A percentile compares a stretch with the other conserved stretches of the same genome.
phyloP scores from a whole-genome alignment of 2,888 invertebrate species.

The Drosophila austrosaltans region DNA sequence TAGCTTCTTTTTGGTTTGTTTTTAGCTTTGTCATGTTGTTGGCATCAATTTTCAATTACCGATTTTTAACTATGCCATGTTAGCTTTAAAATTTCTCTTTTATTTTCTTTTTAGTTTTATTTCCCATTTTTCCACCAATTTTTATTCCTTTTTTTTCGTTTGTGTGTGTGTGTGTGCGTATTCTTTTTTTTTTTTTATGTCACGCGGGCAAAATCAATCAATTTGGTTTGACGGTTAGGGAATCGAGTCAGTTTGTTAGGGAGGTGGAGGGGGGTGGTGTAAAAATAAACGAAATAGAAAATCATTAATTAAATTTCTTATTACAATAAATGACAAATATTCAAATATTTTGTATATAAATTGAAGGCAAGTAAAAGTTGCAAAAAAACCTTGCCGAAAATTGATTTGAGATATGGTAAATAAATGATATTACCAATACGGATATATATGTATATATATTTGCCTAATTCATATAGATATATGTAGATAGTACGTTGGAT shows the following conservation, averaged over 20 bases:
- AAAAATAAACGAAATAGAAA: constrained; percentile 20
- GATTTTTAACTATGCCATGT: constrained; percentile 49
- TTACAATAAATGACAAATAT: constrained; percentile 70
- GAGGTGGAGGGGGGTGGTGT: neutral
- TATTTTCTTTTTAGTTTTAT: constrained; percentile 29
- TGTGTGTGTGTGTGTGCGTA: constrained; percentile 9
- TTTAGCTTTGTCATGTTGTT: constrained; percentile 41
- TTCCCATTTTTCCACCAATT: neutral
- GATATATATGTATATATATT: neutral
- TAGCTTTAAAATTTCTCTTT: constrained; percentile 43
- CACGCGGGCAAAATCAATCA: constrained; percentile 72
- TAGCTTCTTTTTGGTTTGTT: constrained; percentile 45
- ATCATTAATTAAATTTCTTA: constrained; percentile 74
- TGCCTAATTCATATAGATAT: neutral
- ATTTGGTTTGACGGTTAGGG: constrained; percentile 27
- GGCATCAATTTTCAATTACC: constrained; percentile 73
- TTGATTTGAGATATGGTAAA: too few species aligned
- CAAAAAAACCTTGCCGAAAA: neutral
- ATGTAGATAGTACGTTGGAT: neutral
- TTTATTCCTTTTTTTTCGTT: constrained; percentile 23
- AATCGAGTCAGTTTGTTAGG: too few species aligned
- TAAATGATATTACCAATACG: too few species aligned
- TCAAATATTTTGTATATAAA: constrained; percentile 35
- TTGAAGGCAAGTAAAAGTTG: constrained; percentile 35
- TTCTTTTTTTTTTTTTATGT: constrained; percentile 67